phyloP scores from a whole-genome alignment of 2,113 vertebrate species.

The Mixornis gularis region DNA sequence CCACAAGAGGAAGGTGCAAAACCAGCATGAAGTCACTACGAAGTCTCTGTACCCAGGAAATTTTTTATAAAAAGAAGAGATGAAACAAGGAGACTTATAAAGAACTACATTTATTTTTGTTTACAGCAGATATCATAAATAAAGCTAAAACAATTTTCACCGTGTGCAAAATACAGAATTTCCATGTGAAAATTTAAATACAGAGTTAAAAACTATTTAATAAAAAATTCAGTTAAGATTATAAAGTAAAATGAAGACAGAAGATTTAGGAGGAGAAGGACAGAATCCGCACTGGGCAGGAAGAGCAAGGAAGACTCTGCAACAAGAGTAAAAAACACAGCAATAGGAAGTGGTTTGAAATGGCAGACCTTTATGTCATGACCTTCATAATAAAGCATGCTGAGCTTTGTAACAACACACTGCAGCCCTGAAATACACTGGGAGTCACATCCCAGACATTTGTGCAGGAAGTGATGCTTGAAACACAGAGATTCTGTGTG shows the following conservation, averaged over 20 bases:
- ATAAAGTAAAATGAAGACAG: slow-evolving; percentile 53
- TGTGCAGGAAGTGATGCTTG: not conserved
- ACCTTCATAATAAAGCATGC: slow-evolving; percentile 27
- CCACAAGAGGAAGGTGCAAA: not conserved
- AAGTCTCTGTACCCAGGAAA: slow-evolving; percentile 33
- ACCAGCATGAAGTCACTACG: not conserved
- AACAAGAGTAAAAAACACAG: slow-evolving; percentile 82
- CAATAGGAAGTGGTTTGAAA: slow-evolving; percentile 42
- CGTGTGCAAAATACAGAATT: slow-evolving; percentile 79
- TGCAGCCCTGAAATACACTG: not conserved
- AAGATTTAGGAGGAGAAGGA: slow-evolving; percentile 53
- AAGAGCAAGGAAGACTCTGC: slow-evolving; percentile 77
- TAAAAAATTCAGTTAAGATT: slow-evolving; percentile 49
- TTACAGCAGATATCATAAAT: slow-evolving; percentile 88
- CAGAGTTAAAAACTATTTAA: slow-evolving; percentile 53
- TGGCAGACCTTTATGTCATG: slow-evolving; percentile 5
- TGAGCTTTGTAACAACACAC: not conserved
- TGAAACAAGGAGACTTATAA: slow-evolving; percentile 77
- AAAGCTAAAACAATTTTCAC: slow-evolving; percentile 77
- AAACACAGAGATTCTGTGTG: not conserved
- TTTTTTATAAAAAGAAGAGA: slow-evolving; percentile 76
- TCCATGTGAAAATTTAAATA: slow-evolving; percentile 73
- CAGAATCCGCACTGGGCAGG: slow-evolving; percentile 76
- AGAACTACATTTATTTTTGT: slow-evolving; percentile 89
- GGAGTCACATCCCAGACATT: not conserved